Conservation (phyloP, 2,888 invertebrate species). For the Aethes cnicana region DNA sequence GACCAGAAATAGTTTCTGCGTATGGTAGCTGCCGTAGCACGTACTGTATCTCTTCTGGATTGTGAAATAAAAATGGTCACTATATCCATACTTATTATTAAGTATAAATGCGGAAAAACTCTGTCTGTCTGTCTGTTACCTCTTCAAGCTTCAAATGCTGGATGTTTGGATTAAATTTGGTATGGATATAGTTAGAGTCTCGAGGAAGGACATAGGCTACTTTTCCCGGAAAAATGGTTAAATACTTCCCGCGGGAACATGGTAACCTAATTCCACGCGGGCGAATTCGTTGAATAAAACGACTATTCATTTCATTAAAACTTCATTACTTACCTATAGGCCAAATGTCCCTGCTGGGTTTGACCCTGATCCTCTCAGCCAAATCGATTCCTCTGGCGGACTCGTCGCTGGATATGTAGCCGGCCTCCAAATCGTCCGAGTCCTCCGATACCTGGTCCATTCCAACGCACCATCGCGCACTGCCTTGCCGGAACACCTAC, state of each 20-base stretch:
- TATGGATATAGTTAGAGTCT: too few species aligned
- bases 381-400: conserved; percentile 74
- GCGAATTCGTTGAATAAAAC: too few species aligned
- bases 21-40: conserved; percentile 67
- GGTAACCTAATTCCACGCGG: too few species aligned
- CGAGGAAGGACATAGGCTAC: too few species aligned
- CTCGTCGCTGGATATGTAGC: conserved; percentile 82
- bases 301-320: too few species aligned
- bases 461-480: conserved; percentile 67
- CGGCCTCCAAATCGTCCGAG: conserved; percentile 67
- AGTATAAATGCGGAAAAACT: too few species aligned
- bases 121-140: too few species aligned
- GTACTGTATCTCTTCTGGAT: conserved; percentile 66
- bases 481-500: conserved; percentile 63
- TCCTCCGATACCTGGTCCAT: conserved; percentile 69
- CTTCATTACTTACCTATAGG: conserved; percentile 64
- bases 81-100: too few species aligned
- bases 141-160: too few species aligned
- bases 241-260: too few species aligned
- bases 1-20: conserved; percentile 66
- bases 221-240: too few species aligned
- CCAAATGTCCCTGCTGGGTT: conserved; percentile 76
- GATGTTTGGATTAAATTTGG: too few species aligned
- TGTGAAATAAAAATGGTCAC: conserved; percentile 21
- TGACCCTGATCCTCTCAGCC: conserved; percentile 65